Conservation (phyloP, 2,888 invertebrate species). For the Phoronis australis region DNA sequence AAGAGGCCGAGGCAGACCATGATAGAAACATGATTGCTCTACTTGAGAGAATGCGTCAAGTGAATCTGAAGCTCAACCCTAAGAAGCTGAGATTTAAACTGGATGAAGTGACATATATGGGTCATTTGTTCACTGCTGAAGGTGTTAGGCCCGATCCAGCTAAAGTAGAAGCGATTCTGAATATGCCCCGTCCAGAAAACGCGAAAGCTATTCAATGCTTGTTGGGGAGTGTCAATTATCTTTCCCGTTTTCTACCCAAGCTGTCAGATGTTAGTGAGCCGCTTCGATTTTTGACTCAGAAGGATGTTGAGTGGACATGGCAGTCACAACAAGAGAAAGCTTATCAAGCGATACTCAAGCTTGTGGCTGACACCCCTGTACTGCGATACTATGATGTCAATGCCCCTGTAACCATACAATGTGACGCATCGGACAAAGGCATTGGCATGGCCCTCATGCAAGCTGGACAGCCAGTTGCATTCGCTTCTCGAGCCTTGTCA, state of each 20-base stretch:
- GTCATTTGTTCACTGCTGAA: slow-evolving; percentile 13
- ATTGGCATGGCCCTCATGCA: slow-evolving; percentile 16
- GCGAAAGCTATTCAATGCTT: slow-evolving; percentile 11
- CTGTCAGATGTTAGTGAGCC: slow-evolving; percentile 13
- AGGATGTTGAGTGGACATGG: slow-evolving; percentile 8
- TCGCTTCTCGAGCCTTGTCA: slow-evolving; percentile 13
- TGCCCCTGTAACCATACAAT: slow-evolving; percentile 13
- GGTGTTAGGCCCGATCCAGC: slow-evolving; percentile 14
- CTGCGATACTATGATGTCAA: slow-evolving; percentile 11
- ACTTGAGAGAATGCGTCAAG: slow-evolving; percentile 8
- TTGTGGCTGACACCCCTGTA: slow-evolving; percentile 7
- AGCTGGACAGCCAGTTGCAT: slow-evolving; percentile 17
- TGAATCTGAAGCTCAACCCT: slow-evolving; percentile 15
- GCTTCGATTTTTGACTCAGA: slow-evolving; percentile 7
- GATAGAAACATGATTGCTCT: slow-evolving; percentile 9
- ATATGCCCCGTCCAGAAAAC: slow-evolving; percentile 12
- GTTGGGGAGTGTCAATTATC: slow-evolving; percentile 11
- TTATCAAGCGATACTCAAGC: slow-evolving; percentile 6
- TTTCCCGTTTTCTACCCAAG: slow-evolving; percentile 13
- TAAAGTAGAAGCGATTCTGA: slow-evolving; percentile 14
- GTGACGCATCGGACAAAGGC: slow-evolving; percentile 12
- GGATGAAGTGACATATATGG: slow-evolving; percentile 15
- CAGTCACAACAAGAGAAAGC: slow-evolving; percentile 11
- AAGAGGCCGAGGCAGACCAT: slow-evolving; percentile 10
- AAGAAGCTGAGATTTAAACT: slow-evolving; percentile 13